These are phyloP conservation scores for Saguinus oedipus DNA, from an alignment of 2,797 vertebrate genomes.

Conservation along the genomic window DNA sequence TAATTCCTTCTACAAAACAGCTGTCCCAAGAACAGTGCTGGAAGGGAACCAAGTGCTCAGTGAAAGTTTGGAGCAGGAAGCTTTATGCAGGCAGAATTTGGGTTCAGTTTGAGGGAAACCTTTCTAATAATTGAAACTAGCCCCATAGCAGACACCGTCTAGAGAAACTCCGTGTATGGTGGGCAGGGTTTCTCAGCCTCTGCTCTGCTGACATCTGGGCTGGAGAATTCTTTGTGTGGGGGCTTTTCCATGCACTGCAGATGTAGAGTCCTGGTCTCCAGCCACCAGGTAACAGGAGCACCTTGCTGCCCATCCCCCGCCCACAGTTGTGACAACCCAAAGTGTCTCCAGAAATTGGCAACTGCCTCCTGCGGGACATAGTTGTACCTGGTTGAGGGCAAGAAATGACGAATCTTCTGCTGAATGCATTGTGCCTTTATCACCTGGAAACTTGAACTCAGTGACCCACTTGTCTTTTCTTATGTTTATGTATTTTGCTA, in stretches of 20 bases:
- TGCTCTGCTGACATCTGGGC: neutral
- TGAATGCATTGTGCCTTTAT: neutral
- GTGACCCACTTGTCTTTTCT: neutral
- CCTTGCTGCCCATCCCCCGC: too few relatives aligned
- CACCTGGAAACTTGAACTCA: neutral
- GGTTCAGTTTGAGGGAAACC: neutral
- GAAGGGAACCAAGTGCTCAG: neutral
- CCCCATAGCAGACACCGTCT: too few relatives aligned
- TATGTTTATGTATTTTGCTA: neutral
- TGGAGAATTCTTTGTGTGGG: neutral
- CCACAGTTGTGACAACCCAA: neutral
- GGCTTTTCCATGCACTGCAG: neutral
- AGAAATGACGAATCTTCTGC: neutral
- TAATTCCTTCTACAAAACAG: neutral
- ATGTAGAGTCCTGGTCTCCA: neutral
- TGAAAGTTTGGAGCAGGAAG: neutral
- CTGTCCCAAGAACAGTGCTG: neutral
- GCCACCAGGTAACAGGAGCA: neutral
- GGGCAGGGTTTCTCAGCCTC: neutral
- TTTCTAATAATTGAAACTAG: neutral
- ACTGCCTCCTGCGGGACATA: neutral
- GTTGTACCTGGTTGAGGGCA: neutral
- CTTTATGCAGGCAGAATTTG: neutral
- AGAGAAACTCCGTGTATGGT: fast-evolving
- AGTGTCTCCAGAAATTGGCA: neutral